These are phyloP conservation scores for Centroberyx gerrardi DNA, from an alignment of 2,797 vertebrate species.

Conservation along the genomic window DNA sequence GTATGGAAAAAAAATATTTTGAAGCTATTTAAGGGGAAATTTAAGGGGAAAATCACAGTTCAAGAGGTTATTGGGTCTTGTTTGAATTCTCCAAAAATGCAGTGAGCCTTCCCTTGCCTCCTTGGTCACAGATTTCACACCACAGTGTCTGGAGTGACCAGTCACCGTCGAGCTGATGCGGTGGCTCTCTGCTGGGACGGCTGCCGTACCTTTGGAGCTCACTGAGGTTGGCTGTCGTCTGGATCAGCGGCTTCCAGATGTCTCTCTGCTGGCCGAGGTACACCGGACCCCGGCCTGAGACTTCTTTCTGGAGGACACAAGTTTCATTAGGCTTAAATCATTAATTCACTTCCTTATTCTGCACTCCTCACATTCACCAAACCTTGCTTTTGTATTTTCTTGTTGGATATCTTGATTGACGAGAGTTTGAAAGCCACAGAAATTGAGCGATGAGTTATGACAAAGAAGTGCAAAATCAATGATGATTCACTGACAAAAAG, in stretches of 20 bases:
- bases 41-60: too few species aligned
- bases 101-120: too few species aligned
- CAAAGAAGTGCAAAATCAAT: constrained; percentile 41
- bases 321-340: not conserved
- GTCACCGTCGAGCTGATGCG: too few species aligned
- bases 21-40: too few species aligned
- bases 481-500: constrained; percentile 4
- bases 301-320: constrained; percentile 64
- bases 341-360: not conserved
- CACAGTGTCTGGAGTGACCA: too few species aligned
- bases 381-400: not conserved
- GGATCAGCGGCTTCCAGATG: constrained; percentile 79
- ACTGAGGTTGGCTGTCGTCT: constrained; percentile 75
- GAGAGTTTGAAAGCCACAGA: constrained; percentile 10
- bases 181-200: not conserved
- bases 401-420: constrained; percentile 10
- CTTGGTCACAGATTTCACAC: not conserved
- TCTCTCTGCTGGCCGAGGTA: constrained; percentile 82
- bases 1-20: too few species aligned
- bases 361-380: constrained; percentile 9
- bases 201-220: constrained; percentile 77
- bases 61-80: too few species aligned
- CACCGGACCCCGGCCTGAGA: constrained; percentile 69
- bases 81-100: too few species aligned
- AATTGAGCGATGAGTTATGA: not conserved